Base-by-base conservation (phyloP, 2,888 invertebrate species). In the Drosophila colorata region DNA sequence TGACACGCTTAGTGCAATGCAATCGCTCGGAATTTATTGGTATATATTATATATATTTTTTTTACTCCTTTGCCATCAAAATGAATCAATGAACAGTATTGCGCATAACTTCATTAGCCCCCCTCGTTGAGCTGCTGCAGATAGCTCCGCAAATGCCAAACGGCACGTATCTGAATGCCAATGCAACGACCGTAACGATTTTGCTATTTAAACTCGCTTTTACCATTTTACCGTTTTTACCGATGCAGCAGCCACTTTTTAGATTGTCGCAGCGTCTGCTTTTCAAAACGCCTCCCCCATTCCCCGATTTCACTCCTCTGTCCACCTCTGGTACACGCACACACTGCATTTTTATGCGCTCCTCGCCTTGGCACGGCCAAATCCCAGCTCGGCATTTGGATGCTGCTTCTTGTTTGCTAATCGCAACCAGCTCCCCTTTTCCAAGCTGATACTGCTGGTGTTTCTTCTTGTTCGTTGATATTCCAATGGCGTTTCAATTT, bases 71-170 rank as follows among this genome's bases (percentile, higher is more conserved):
- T 4, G 28, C 56, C 59, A 55, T 67, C 55, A 48, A 63, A 70
- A 67, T 74, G 79, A 88, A 88, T 83, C 83, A 87, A 88, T 87
- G 83, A 47, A 71, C 68, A 78, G 41, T 49, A 71, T 61, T 69
- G 77, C 84, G 77, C 84, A 88, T 88, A 88, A 87, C 88, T 83
- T 72, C 80, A 70, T 88, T 83, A 70, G 38, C 3, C 16, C 31
- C 14, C 9, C 20, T 13, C 14, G 44, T 18, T 25, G 14, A 28
- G 43, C 43, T 46, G 40, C 52, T 44, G 70, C 52, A 76, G 77
- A 59, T 76, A 70, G 44, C 57, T 41, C 16, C n/a, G 40, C 16
- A 16, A 13, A 49, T 37, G 28, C 3, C 16, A 49, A 23, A n/a
- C 31, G 48, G 69, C 87, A 74, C 72, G 75, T 85, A 69, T 48